Base-by-base conservation (phyloP, 2,113 vertebrate species). In the Coregonus clupeaformis region DNA sequence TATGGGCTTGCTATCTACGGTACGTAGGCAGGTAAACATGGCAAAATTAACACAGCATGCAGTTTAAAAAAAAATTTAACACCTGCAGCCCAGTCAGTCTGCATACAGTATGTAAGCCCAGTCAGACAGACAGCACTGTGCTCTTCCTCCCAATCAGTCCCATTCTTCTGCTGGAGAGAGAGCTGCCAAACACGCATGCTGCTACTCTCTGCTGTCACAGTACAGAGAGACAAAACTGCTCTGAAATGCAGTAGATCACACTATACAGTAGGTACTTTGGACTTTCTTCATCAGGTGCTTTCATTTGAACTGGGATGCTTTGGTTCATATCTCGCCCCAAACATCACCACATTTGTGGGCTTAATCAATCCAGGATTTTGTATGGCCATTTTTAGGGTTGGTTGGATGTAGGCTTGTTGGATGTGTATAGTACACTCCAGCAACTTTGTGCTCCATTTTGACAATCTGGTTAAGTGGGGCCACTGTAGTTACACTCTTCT, bases 81-180 rank as follows among this genome's bases (percentile, higher is more conserved):
- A n/a, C n/a, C n/a, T n/a, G n/a, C n/a, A n/a, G 18, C 67, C 14
- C 30, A 13, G 29, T 69, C 6, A 12, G 49, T 69, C 32, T 24
- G 66, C 29, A 29, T 42, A 66, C 14, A 24, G n/a, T 42, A 9
- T 12, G 67, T 6, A 25, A 42, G 11, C 25, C 14, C 22, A 22
- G 52, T 67, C 52, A 68, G 27, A 73, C 32, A 42, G 69, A 72
- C 55, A 49, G 64, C 27, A 47, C 6, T 30, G 6, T 16, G 29
- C 20, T 16, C 68, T 12, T 45, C 12, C 66, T n/a, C 69, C 72
- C 62, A 70, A 49, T 73, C 42, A 22, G 68, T 75, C 27, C 72
- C 32, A 24, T 71, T 36, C 57, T 66, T 67, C 63, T 18, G 20
- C 18, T 57, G 45, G 14, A 29, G 42, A 72, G 73, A 49, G 75